Evolutionary conservation across 2,113 vertebrate genomes (phyloP), one percentile per base, ranked within the genome.

Genomic region (Lutjanus erythropterus): DNA sequence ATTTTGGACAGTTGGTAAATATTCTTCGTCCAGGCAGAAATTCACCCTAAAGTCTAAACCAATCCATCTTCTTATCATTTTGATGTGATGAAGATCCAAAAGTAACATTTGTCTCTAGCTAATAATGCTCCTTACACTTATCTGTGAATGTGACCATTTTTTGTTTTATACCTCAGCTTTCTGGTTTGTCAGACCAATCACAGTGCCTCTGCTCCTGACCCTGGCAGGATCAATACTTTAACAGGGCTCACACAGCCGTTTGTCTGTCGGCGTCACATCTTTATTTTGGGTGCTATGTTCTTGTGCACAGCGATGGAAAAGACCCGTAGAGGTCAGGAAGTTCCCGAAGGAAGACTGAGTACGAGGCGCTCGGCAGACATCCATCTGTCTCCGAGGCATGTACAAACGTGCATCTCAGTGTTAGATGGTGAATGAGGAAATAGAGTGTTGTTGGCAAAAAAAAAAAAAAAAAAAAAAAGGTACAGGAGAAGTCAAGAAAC

Each of bases 371-470:
- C 2, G 16, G 52, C 52, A 71, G 66, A 61, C 52, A 52, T 80
- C 60, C 47, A 73, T 49, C 9, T 33, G 39, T 81, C 86, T 75
- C 50, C 3, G 15, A 71, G 76, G 79, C 42, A 68, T 46, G 53
- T 50, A 71, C 10, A 52, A 52, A 29, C 29, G 31, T 67, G 53
- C 14, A 52, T 33, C 33, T 60, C 31, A 83, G 12, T 59, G 75
- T 75, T 62, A 9, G 27, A 61, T 21, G 21, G 46, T 50, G 27
- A 65, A 41, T 67, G 49, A 55, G 23, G 68, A 75, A 53, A 70
- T 8, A 76, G 50, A 73, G 66, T 42, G 35, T 58, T 61, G 14
- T 53, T 79, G 64, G 71, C 31, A 5, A 50, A 15, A 39, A n/a
- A n/a, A n/a, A n/a, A n/a, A n/a, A n/a, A n/a, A n/a, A n/a, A n/a